Evolutionary conservation across 1,140 invertebrate species (phyloP).

Genomic region (Rhagoletis zephyria): DNA sequence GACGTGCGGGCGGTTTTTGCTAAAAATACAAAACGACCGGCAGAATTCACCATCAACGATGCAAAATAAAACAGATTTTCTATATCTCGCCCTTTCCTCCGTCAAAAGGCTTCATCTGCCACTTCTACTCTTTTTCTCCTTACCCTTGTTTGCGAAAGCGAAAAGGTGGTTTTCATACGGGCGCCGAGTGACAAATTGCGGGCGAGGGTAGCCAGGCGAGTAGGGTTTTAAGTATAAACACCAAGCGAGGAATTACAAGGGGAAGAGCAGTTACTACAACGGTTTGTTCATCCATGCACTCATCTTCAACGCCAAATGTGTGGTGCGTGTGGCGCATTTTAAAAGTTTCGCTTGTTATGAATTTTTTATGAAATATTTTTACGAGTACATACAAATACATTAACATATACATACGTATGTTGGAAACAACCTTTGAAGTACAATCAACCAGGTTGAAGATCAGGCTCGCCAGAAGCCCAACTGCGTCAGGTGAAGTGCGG

Average conservation of each 20-base stretch:
- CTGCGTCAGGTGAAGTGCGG: neutral
- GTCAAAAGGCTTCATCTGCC: neutral
- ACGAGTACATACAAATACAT: neutral
- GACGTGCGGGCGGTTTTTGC: constrained; percentile 63
- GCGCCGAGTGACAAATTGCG: neutral
- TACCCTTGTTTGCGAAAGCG: neutral
- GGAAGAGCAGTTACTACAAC: neutral
- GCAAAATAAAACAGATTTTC: constrained; percentile 19
- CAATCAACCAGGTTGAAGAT: neutral
- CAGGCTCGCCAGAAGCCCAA: neutral
- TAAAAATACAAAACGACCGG: neutral
- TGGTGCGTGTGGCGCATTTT: neutral
- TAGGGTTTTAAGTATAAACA: neutral
- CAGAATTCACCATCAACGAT: neutral
- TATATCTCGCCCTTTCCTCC: neutral
- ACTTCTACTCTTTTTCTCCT: neutral
- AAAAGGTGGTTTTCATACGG: neutral
- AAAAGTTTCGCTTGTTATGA: constrained; percentile 11
- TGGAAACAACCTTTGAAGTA: neutral
- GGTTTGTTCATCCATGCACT: neutral
- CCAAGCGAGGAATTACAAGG: neutral
- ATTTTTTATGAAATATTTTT: constrained; percentile 40
- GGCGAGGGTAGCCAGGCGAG: neutral
- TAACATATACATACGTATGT: neutral
- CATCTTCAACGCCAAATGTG: neutral